phyloP scores from a whole-genome alignment of 2,113 vertebrate genomes.

The Pleuronectes platessa region DNA sequence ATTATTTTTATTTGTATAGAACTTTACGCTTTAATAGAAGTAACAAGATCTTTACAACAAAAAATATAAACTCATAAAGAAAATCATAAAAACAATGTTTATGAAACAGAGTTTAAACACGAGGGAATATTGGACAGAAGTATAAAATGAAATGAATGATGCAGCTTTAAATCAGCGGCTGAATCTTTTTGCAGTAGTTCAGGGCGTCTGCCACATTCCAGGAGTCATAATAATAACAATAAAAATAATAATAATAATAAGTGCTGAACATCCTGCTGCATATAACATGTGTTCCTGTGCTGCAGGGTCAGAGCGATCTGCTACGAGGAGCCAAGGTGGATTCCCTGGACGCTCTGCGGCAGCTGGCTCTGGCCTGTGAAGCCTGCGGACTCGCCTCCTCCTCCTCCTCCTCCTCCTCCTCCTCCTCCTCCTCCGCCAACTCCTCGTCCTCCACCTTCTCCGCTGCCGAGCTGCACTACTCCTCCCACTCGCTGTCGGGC shows the following conservation, averaged over 20 bases:
- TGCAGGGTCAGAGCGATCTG: slow-evolving; percentile 94
- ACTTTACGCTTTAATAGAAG: too few species aligned
- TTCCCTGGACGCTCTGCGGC: slow-evolving; percentile 92
- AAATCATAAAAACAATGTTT: too few species aligned
- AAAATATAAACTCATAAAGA: too few species aligned
- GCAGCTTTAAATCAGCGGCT: too few species aligned
- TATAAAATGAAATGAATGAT: too few species aligned
- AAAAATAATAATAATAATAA: background rate
- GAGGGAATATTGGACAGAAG: too few species aligned
- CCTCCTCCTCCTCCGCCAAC: slow-evolving; percentile 62
- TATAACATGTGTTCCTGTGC: slow-evolving; percentile 42
- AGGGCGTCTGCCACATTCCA: too few species aligned
- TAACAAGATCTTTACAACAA: too few species aligned
- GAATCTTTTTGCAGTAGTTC: too few species aligned
- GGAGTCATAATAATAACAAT: background rate
- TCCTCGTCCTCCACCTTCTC: slow-evolving; percentile 52
- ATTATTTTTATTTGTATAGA: too few species aligned
- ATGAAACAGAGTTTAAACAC: too few species aligned
- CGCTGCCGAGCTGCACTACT: slow-evolving; percentile 75
- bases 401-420: slow-evolving; percentile 44
- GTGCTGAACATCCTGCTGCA: background rate
- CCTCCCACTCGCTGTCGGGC: slow-evolving; percentile 62
- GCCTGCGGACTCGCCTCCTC: slow-evolving; percentile 88
- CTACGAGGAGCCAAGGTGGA: slow-evolving; percentile 93
- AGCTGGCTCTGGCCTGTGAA: slow-evolving; percentile 93